Evolutionary conservation across 2,888 invertebrate genomes (phyloP).

Genomic region (Caenorhabditis plicata): DNA sequence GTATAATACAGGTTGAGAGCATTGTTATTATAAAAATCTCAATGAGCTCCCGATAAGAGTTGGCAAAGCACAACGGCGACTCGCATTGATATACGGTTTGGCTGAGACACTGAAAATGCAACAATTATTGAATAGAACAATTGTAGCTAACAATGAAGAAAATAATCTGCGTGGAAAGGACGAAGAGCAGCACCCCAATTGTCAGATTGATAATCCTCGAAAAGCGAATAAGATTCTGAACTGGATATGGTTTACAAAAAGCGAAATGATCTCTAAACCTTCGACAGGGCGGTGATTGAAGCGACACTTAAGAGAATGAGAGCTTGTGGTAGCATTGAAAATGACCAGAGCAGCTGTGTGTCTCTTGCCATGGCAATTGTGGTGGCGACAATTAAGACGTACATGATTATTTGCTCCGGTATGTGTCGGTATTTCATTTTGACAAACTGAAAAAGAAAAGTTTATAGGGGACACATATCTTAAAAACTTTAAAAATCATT

Average conservation of each 20-base stretch:
- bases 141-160: slow-evolving; percentile 11
- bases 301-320: slow-evolving; percentile 6
- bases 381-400: slow-evolving; percentile 9
- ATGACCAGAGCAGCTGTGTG: too few relatives aligned
- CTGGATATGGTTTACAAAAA: too few relatives aligned
- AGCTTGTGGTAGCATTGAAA: slow-evolving; percentile 13
- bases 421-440: slow-evolving; percentile 24
- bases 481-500: too few relatives aligned
- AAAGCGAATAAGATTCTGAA: slow-evolving; percentile 14
- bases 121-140: too few relatives aligned
- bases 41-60: slow-evolving; percentile 9
- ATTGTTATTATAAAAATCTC: slow-evolving; percentile 19
- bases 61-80: slow-evolving; percentile 7
- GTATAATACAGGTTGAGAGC: slow-evolving; percentile 16
- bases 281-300: slow-evolving; percentile 9
- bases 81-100: slow-evolving; percentile 4
- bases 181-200: slow-evolving; percentile 8
- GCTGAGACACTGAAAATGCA: slow-evolving; percentile 7
- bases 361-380: slow-evolving; percentile 13
- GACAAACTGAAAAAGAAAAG: slow-evolving; percentile 15
- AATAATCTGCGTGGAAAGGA: slow-evolving; percentile 16
- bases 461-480: background rate
- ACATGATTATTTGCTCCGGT: slow-evolving; percentile 14
- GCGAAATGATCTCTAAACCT: too few relatives aligned
- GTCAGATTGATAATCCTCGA: slow-evolving; percentile 9